Base-by-base conservation (phyloP, 1,140 invertebrate species). In the Epicauta chinensis region DNA sequence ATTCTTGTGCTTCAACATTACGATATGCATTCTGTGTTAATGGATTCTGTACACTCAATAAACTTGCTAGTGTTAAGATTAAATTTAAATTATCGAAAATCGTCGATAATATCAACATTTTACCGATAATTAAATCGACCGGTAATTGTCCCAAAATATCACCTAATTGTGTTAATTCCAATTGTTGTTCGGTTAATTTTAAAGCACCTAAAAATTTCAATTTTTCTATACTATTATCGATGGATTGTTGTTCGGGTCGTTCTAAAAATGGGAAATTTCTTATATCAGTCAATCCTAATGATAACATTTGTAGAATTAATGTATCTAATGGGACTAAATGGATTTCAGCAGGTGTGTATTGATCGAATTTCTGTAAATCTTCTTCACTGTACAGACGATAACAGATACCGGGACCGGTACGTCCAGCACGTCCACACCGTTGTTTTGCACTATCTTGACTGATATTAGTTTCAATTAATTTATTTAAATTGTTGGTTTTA, bases 401-500 rank as follows among this genome's bases (percentile, higher is more conserved):
- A 65, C 89, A 83, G 16, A 85, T 76, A 3, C 86, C 86, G 6
- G 85, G 84, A 12, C 85, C 84, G 32, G 87, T 90, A 66, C 88
- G 76, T 5, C 93, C 94, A 52, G 94, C 92, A 69, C 95, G 77
- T 15, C 97, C 97, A 74, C 96, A 96, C 53, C 97, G 79, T 71
- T 99, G 97, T 68, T 98, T 93, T 10, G 95, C 93, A 68, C 91
- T 97, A 0, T 97, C 95, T 55, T 93, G 86, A 38, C 93, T 97
- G 51, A 99, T 94, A 95, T 74, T 44, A 78, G 75, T 68, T 91
- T 91, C 81, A 92, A 92, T 74, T 88, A 95, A 56, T 48, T 63
- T 63, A 51, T 66, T 69, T 1, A 70, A 55, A 2, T 67, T 67
- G 56, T 84, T 90, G 2, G 77, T 79, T 0, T 89, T 81, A 73